Conservation (phyloP, 2,113 vertebrate genomes). For the Scatophagus argus region DNA sequence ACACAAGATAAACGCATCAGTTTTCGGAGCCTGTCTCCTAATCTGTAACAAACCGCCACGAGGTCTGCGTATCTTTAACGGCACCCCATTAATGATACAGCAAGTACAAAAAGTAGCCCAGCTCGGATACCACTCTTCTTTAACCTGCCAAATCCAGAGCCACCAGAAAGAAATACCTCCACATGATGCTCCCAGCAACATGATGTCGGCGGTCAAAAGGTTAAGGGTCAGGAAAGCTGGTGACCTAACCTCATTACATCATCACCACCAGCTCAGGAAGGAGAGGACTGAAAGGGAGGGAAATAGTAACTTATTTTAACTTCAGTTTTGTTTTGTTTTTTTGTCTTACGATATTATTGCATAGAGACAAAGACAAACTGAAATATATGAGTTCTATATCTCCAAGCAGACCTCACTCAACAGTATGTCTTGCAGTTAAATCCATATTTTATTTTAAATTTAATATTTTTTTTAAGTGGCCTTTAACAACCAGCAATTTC, state of each 20-base stretch:
- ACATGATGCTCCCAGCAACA: slow-evolving; percentile 5
- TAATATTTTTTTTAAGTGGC: neutral
- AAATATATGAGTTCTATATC: neutral
- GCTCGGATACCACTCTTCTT: slow-evolving; percentile 78
- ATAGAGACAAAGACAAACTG: neutral
- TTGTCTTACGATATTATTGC: neutral
- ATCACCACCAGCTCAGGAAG: slow-evolving; percentile 12
- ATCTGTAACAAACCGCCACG: slow-evolving; percentile 69
- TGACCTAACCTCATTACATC: slow-evolving; percentile 69
- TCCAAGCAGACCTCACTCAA: neutral
- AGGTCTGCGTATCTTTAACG: slow-evolving; percentile 76
- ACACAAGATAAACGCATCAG: slow-evolving; percentile 77
- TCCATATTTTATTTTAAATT: too few species aligned
- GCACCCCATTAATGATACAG: slow-evolving; percentile 82
- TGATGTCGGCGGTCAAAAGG: slow-evolving; percentile 69
- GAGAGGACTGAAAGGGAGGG: neutral
- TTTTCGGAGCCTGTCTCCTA: slow-evolving; percentile 68
- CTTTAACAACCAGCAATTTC: neutral
- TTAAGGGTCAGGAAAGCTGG: slow-evolving; percentile 61
- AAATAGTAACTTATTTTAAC: neutral
- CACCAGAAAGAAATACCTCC: slow-evolving; percentile 69
- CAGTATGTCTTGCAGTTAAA: neutral
- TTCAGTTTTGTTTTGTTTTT: neutral
- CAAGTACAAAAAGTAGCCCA: slow-evolving; percentile 78
- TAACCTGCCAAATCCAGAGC: slow-evolving; percentile 69